These are phyloP conservation scores for Streptopelia turtur DNA, from an alignment of 2,797 vertebrate species.

Conservation along the genomic window DNA sequence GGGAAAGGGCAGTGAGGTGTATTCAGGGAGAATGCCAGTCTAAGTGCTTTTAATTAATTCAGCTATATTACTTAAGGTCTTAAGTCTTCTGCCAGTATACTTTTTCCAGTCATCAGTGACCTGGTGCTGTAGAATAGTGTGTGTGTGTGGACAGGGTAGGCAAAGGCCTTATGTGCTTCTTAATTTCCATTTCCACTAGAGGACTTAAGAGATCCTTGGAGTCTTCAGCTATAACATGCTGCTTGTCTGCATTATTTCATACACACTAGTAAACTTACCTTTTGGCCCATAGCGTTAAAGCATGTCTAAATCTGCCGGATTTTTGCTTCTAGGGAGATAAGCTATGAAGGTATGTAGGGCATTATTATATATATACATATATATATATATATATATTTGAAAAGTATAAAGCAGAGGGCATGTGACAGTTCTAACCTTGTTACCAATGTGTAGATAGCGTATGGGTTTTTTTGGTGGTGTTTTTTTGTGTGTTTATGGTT, in stretches of 20 bases:
- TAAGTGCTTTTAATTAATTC: constrained; percentile 6
- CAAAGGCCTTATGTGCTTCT: not conserved
- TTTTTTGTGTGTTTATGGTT: not conserved
- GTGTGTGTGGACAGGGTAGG: not conserved
- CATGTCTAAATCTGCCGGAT: not conserved
- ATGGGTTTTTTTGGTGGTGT: too few species aligned
- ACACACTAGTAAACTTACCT: not conserved
- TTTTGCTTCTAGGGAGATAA: constrained; percentile 43
- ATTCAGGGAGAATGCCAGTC: not conserved
- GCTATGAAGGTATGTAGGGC: constrained; percentile 43
- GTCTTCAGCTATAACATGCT: not conserved
- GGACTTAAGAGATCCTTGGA: not conserved
- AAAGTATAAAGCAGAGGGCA: not conserved
- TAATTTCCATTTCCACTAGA: not conserved
- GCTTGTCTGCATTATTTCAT: not conserved
- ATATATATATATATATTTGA: not conserved
- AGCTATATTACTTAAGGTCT: not conserved
- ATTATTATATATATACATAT: constrained; percentile 14
- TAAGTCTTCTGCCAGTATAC: not conserved
- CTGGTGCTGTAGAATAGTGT: not conserved
- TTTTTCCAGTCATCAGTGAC: not conserved
- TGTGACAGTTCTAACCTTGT: not conserved
- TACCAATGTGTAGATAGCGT: not conserved
- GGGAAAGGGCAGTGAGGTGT: not conserved
- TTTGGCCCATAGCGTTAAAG: constrained; percentile 2